Evolutionary conservation across 2,888 invertebrate species (phyloP).

Genomic region (Druceiella hillmani): DNA sequence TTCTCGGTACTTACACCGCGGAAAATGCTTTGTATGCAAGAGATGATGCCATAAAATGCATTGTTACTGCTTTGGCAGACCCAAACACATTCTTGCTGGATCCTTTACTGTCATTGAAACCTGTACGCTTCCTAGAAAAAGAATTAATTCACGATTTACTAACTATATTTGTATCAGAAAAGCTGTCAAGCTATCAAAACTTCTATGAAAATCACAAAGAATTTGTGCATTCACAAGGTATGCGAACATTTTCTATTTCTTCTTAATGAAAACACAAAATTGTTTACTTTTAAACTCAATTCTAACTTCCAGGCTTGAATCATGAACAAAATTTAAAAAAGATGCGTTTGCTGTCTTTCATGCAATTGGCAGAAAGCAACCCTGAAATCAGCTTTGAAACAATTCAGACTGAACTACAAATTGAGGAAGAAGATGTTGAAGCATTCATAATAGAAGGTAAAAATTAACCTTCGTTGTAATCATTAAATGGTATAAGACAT

Average conservation of each 20-base stretch:
- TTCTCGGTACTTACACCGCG: slow-evolving; percentile 93
- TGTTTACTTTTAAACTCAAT: slow-evolving; percentile 5
- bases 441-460: slow-evolving; percentile 93
- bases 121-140: slow-evolving; percentile 91
- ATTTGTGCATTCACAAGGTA: slow-evolving; percentile 72
- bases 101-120: slow-evolving; percentile 87
- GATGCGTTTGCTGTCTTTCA: slow-evolving; percentile 94
- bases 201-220: slow-evolving; percentile 92
- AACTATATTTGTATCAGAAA: slow-evolving; percentile 92
- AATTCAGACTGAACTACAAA: slow-evolving; percentile 82
- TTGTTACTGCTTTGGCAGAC: slow-evolving; percentile 91
- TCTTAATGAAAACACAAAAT: slow-evolving; percentile 2
- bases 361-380: slow-evolving; percentile 93
- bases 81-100: slow-evolving; percentile 94
- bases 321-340: slow-evolving; percentile 95
- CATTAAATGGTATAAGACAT: no score
- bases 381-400: slow-evolving; percentile 90
- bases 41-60: slow-evolving; percentile 95
- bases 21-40: slow-evolving; percentile 96
- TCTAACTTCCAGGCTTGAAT: slow-evolving; percentile 59
- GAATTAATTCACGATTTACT: slow-evolving; percentile 92
- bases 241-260: background rate
- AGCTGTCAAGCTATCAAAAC: slow-evolving; percentile 82
- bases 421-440: slow-evolving; percentile 86
- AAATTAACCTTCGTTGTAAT: slow-evolving; percentile 6